Percentiles rank a stretch among this genome's conserved stretches.
These are phyloP conservation scores for Nycticorax nycticorax DNA, from an alignment of 2,113 vertebrate genomes.

Conservation along the genomic window DNA sequence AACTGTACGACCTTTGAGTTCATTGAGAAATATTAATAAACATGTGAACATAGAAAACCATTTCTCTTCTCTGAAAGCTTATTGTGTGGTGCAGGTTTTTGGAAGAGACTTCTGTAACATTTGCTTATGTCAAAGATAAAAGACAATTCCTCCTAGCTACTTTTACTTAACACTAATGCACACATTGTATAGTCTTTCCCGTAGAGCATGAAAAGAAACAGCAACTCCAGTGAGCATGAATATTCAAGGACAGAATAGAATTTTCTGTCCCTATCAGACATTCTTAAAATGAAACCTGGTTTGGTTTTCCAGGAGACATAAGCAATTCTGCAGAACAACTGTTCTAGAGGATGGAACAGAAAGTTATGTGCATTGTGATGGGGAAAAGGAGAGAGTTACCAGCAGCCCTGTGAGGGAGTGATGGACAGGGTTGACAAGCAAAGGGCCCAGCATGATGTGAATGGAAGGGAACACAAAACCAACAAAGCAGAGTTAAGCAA, in stretches of 20 bases:
- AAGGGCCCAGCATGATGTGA: background rate
- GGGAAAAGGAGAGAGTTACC: background rate
- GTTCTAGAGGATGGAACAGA: background rate
- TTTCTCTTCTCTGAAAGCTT: slow-evolving; percentile 36
- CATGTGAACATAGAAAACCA: background rate
- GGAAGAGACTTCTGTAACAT: background rate
- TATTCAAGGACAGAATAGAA: background rate
- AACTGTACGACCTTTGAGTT: slow-evolving; percentile 28
- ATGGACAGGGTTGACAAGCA: background rate
- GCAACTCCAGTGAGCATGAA: background rate
- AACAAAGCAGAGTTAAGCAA: background rate
- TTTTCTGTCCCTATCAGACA: background rate
- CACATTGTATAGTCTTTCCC: background rate
- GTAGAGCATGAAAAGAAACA: background rate
- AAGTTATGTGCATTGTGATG: background rate
- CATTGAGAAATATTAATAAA: slow-evolving; percentile 34
- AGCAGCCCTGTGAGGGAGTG: background rate
- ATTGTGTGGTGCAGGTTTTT: slow-evolving; percentile 27
- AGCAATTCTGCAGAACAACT: background rate
- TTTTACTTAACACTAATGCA: too few relatives aligned
- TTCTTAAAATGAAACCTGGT: background rate
- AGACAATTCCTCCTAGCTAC: background rate
- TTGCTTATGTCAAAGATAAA: slow-evolving; percentile 32
- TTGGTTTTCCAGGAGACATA: background rate
- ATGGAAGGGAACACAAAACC: background rate